Evolutionary conservation across 2,113 vertebrate species (phyloP).

Genomic region (Zootoca vivipara): DNA sequence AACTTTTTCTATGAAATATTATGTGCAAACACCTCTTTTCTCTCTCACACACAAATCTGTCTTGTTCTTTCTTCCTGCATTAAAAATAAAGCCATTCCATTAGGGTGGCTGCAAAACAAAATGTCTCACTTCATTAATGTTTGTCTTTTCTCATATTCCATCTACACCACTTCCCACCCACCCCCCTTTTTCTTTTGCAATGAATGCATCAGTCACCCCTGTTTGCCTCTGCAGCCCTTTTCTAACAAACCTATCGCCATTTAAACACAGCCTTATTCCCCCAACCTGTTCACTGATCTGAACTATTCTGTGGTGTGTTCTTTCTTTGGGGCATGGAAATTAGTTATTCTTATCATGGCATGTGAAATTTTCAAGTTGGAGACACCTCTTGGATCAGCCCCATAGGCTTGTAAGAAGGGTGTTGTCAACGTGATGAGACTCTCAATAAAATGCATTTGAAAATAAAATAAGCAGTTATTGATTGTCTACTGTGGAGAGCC

Average conservation of each 20-base stretch:
- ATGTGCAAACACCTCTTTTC: conserved; percentile 44
- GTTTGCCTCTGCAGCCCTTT: conserved; percentile 6
- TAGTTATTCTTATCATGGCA: conserved; percentile 20
- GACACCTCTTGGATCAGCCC: conserved; percentile 23
- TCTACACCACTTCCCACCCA: conserved; percentile 16
- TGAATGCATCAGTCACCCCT: background rate
- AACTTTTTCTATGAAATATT: conserved; percentile 57
- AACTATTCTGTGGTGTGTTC: background rate
- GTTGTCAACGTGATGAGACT: conserved; percentile 15
- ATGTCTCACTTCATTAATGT: background rate
- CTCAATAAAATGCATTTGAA: conserved; percentile 28
- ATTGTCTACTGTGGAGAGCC: conserved; percentile 16
- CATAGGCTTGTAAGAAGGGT: conserved; percentile 12
- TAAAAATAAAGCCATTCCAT: conserved; percentile 42
- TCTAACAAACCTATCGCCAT: conserved; percentile 12
- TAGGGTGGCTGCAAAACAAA: conserved; percentile 24
- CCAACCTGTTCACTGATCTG: background rate
- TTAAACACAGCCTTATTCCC: background rate
- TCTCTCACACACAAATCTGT: background rate
- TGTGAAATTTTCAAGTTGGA: conserved; percentile 17
- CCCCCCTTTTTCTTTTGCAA: background rate
- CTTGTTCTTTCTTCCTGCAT: conserved; percentile 19
- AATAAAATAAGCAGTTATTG: conserved; percentile 26
- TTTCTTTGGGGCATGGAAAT: conserved; percentile 25
- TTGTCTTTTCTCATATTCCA: conserved; percentile 22